Evolutionary conservation across 2,113 vertebrate species (phyloP).

Genomic region (Acinonyx jubatus): DNA sequence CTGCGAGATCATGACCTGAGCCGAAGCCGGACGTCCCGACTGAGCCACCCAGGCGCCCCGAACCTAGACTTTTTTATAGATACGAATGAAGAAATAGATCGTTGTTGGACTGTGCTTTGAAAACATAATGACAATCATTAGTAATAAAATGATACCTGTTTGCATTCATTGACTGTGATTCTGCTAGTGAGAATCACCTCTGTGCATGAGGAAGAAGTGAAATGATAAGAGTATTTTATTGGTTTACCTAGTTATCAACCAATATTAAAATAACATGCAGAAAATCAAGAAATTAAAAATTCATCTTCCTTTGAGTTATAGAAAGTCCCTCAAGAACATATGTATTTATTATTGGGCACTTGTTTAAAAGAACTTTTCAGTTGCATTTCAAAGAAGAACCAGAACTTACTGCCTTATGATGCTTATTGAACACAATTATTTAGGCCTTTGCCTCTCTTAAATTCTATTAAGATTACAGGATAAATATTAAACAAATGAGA

Average conservation of each 20-base stretch:
- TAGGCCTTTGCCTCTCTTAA: neutral
- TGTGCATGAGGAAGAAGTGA: neutral
- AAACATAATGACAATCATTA: neutral
- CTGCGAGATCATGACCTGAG: too few relatives aligned
- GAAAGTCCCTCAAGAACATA: neutral
- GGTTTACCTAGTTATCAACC: neutral
- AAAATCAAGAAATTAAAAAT: conserved; percentile 23
- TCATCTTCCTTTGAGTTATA: neutral
- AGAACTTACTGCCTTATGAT: neutral
- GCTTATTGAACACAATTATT: neutral
- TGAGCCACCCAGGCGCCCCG: too few relatives aligned
- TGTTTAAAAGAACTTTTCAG: neutral
- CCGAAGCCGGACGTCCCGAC: fast-evolving
- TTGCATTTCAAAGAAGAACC: neutral
- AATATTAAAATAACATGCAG: neutral
- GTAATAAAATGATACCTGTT: neutral
- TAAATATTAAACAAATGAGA: neutral
- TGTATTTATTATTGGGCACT: neutral
- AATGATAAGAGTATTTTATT: neutral
- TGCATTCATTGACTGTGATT: neutral
- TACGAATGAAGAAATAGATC: neutral
- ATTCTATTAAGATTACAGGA: neutral
- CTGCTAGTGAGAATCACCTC: neutral
- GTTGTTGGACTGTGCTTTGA: neutral
- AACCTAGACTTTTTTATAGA: neutral